Base-by-base conservation (phyloP, 2,888 invertebrate species). In the Acanthosoma haemorrhoidale region DNA sequence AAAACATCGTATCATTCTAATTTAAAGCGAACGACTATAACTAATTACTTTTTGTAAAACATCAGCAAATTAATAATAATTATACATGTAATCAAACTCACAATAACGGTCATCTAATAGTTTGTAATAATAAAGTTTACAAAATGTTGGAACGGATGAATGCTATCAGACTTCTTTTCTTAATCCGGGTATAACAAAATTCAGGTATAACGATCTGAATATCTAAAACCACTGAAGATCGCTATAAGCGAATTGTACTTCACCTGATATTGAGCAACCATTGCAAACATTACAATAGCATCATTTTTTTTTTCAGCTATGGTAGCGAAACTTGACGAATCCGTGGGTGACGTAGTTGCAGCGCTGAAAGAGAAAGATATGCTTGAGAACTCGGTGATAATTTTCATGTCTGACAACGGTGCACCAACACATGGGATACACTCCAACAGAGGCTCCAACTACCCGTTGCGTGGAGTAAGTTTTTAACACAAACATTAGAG, bases 401-500 rank as follows among this genome's bases (percentile, higher is more conserved):
- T 93, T 1, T 96, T 96, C 78, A 86, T 90, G 75, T 89, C 93
- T 11, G 96, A 96, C 78, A 96, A 96, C 78, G 94, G 94, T 0
- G 92, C 88, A 0, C 91, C 91, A 61, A 88, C 91, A 0, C 81
- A 84, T 69, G 93, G 92, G 0, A 76, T 84, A 61, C 86, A 87
- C 77, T 78, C 83, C 63, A 95, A 93, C 80, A 85, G 85, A 61
- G 91, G 87, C 9, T 90, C 90, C 16, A 91, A 91, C 80, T 90
- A 85, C 83, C 92, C 92, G n/a, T 79, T 92, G 11, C 83, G 89
- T 79, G 92, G 92, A 16, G 90, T 89, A 80, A 81, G 81, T 78
- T 21, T 25, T n/a, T 9, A 0, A 51, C 3, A 25, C n/a, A n/a
- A n/a, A n/a, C n/a, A n/a, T n/a, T n/a, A n/a, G n/a, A n/a, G n/a